phyloP scores from a whole-genome alignment of 2,113 vertebrate genomes.

The Phyllostomus discolor region DNA sequence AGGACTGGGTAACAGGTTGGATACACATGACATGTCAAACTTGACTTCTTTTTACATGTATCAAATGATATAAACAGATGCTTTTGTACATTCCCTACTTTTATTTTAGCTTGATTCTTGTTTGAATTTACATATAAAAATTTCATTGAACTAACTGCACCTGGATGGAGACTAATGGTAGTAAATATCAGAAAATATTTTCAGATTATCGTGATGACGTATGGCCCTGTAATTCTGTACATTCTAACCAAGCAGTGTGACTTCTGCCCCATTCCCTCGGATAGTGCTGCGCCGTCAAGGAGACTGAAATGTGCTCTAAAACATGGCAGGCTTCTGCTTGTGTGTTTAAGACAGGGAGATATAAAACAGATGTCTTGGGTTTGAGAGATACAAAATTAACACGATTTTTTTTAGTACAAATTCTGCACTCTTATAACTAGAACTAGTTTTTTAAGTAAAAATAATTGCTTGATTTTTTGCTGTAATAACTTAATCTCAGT shows the following conservation, averaged over 20 bases:
- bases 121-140: slow-evolving; percentile 3
- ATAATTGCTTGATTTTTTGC: too few relatives aligned
- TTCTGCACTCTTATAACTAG: not conserved
- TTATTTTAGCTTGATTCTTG: not conserved
- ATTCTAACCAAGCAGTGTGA: slow-evolving; percentile 49
- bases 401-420: not conserved
- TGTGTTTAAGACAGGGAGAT: not conserved
- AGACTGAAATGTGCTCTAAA: slow-evolving; percentile 17
- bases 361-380: not conserved
- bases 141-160: slow-evolving; percentile 31
- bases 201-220: slow-evolving; percentile 15
- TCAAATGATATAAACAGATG: not conserved
- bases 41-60: not conserved
- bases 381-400: slow-evolving; percentile 19
- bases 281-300: not conserved
- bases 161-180: not conserved
- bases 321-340: not conserved
- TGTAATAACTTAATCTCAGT: too few relatives aligned
- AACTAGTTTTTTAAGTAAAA: too few relatives aligned
- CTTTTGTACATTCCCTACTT: not conserved
- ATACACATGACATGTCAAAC: not conserved
- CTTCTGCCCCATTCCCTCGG: slow-evolving; percentile 33
- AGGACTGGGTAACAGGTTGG: not conserved
- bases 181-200: slow-evolving; percentile 63
- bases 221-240: slow-evolving; percentile 38